Evolutionary conservation across 2,888 invertebrate species (phyloP).

Genomic region (Metalampra italica): DNA sequence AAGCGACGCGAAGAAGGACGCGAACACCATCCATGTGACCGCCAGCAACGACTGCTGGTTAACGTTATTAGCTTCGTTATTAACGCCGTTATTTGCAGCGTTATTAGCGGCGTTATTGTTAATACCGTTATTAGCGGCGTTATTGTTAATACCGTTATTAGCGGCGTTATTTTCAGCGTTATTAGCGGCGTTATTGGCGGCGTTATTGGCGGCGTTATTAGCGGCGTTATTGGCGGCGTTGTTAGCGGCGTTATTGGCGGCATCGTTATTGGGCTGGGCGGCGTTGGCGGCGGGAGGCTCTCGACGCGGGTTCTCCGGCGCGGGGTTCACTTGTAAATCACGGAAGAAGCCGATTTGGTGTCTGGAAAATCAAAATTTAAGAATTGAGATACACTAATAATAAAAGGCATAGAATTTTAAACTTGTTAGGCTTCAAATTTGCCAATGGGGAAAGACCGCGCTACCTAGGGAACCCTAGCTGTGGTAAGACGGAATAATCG

Average conservation of each 20-base stretch:
- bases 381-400: too few relatives aligned
- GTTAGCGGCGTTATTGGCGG: neutral
- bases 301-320: conserved; percentile 3
- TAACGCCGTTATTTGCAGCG: neutral
- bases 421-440: too few relatives aligned
- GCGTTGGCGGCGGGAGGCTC: neutral
- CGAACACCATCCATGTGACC: conserved; percentile 92
- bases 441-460: too few relatives aligned
- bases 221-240: neutral
- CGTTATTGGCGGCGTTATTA: neutral
- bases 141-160: neutral
- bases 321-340: conserved; percentile 63
- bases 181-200: neutral
- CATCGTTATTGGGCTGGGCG: neutral
- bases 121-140: neutral
- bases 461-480: too few relatives aligned
- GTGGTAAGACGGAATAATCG: too few relatives aligned
- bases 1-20: conserved; percentile 95
- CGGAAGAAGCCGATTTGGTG: conserved; percentile 89
- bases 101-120: neutral
- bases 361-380: conserved; percentile 50
- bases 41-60: conserved; percentile 78
- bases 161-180: neutral
- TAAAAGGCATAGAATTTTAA: too few relatives aligned
- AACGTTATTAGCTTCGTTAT: neutral